These are phyloP conservation scores for Euproctis similis DNA, from an alignment of 2,888 invertebrate species.

Conservation along the genomic window DNA sequence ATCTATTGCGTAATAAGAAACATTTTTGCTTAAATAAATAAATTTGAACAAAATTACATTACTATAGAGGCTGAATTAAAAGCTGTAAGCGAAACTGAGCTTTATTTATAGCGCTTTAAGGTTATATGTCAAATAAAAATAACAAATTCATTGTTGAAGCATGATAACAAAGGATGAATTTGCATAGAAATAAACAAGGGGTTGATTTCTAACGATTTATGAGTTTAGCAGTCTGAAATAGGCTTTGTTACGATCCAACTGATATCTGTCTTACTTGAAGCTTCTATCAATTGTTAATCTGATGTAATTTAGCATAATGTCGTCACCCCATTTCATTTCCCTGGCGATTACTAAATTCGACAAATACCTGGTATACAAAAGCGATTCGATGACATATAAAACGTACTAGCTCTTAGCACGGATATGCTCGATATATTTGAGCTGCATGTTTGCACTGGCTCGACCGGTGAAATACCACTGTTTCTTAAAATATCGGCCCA, in stretches of 20 bases:
- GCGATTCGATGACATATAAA: too few species aligned
- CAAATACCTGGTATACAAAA: too few species aligned
- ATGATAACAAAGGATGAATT: constrained; percentile 56
- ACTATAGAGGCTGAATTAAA: constrained; percentile 9
- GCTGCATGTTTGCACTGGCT: too few species aligned
- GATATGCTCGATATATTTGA: too few species aligned
- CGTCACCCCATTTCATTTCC: too few species aligned
- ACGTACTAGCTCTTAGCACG: constrained; percentile 5
- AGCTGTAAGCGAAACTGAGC: constrained; percentile 3
- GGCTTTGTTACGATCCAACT: constrained; percentile 49
- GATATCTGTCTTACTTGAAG: constrained; percentile 35
- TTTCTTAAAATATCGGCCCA: too few species aligned
- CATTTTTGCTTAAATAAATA: constrained; percentile 17
- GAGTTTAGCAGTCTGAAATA: constrained; percentile 21
- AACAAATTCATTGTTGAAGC: constrained; percentile 33
- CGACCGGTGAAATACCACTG: too few species aligned
- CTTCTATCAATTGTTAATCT: constrained; percentile 19
- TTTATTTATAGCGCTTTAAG: constrained; percentile 1
- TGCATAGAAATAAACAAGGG: constrained; percentile 62
- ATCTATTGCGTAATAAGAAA: constrained; percentile 8
- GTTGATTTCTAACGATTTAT: constrained; percentile 56
- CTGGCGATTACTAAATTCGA: too few species aligned
- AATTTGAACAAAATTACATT: constrained; percentile 11
- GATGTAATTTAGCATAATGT: too few species aligned
- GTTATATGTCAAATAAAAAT: constrained; percentile 6